phyloP scores from a whole-genome alignment of 2,113 vertebrate species.

The Cynopterus brachyotis region DNA sequence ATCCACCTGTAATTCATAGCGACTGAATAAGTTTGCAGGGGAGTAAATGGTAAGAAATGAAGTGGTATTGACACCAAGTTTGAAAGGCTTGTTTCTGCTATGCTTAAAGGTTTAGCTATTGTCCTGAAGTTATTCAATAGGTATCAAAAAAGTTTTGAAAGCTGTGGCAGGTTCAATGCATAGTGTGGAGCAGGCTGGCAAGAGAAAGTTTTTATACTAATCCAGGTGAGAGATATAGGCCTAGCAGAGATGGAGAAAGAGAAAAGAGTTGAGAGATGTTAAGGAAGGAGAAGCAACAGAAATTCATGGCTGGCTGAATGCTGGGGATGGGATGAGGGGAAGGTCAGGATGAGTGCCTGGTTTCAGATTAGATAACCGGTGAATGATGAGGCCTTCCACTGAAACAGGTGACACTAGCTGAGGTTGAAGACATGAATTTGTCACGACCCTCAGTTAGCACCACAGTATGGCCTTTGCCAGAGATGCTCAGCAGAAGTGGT shows the following conservation, averaged over 20 bases:
- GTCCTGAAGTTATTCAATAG: background rate
- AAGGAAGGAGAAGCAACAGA: background rate
- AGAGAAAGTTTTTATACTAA: background rate
- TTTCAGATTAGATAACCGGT: background rate
- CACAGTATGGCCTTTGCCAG: background rate
- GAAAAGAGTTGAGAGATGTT: background rate
- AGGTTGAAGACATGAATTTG: background rate
- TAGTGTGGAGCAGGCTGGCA: background rate
- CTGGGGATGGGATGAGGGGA: background rate
- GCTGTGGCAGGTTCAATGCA: background rate
- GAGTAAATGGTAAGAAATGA: background rate
- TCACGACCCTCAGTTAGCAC: background rate
- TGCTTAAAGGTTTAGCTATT: background rate
- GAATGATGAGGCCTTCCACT: fast-evolving
- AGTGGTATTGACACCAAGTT: background rate
- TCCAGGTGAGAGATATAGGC: background rate
- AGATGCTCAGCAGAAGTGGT: background rate
- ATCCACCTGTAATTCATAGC: background rate
- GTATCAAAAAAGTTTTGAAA: background rate
- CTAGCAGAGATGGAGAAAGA: background rate
- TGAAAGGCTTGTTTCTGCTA: background rate
- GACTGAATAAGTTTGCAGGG: no score
- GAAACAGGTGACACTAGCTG: background rate
- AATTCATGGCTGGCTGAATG: background rate
- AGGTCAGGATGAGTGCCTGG: fast-evolving